A percentile compares a stretch with the other conserved stretches of the same genome.
phyloP scores from a whole-genome alignment of 2,888 invertebrate species.

The Charanyca ferruginea region DNA sequence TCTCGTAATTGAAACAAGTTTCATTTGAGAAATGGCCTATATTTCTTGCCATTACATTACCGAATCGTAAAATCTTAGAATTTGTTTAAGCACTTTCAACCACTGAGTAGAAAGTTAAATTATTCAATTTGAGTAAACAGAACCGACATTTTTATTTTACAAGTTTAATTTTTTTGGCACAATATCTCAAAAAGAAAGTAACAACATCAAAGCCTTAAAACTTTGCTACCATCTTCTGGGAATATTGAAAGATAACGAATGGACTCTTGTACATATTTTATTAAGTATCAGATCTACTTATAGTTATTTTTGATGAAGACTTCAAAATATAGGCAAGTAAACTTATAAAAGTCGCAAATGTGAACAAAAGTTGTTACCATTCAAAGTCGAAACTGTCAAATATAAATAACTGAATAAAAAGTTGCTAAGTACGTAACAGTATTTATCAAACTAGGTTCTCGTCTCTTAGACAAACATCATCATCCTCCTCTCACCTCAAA shows the following conservation, averaged over 20 bases:
- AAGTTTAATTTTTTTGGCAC: conserved; percentile 60
- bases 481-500: background rate
- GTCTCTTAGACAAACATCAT: background rate
- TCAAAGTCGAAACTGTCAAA: background rate
- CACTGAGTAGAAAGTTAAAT: conserved; percentile 62
- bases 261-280: conserved; percentile 40
- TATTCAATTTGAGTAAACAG: conserved; percentile 67
- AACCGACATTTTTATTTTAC: conserved; percentile 60
- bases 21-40: conserved; percentile 38
- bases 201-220: conserved; percentile 65
- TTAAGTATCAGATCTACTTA: conserved; percentile 19
- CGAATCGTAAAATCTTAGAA: conserved; percentile 35
- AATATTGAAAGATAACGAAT: conserved; percentile 62
- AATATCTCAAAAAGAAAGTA: conserved; percentile 60
- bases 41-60: conserved; percentile 39
- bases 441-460: background rate
- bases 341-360: background rate
- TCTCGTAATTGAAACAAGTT: conserved; percentile 36
- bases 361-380: background rate
- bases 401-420: background rate
- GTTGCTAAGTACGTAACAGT: background rate
- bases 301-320: conserved; percentile 2
- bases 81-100: conserved; percentile 52
- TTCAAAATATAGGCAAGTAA: background rate
- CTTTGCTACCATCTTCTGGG: conserved; percentile 61